Evolutionary conservation across 2,113 vertebrate genomes (phyloP), one percentile per base, ranked within the genome.

Genomic region (Rhegmatorhina hoffmannsi): DNA sequence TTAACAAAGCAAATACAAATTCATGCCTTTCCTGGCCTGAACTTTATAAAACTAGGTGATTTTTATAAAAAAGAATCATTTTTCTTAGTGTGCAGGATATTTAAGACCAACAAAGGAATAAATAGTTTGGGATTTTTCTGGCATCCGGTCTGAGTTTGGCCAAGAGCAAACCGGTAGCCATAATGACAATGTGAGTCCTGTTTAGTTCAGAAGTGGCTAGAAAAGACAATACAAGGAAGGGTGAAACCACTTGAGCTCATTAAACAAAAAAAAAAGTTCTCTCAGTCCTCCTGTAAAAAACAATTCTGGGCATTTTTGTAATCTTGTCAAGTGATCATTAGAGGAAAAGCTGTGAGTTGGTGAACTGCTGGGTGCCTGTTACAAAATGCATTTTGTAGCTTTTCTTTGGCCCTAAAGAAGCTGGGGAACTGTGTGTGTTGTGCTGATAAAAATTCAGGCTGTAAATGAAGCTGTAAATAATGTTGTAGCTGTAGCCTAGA

Each of bases 191-290:
- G 17, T 47, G 21, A 85, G 11, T 87, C 43, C 70, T 74, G 29
- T 85, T 94, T 50, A 43, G 50, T 73, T 70, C 38, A 47, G 66
- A 68, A 49, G 40, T 72, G 44, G 43, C 21, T 72, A 28, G 55
- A 33, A 79, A 75, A 60, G 58, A 90, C 84, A 94, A 87, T 79
- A n/a, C 31, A 58, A 89, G 84, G 79, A 95, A 94, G 87, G 77
- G 47, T 69, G 46, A 79, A 80, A 87, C 58, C 64, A 56, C 18
- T 85, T 77, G 9, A 83, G 50, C 6, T 12, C 14, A 10, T 52
- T 25, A 0, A 14, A 36, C 2, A 11, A 38, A 21, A 63, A 38
- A 40, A 34, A 24, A 4, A 10, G 2, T 43, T 73, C 21, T 81
- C 9, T 24, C 52, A 53, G 12, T 31, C 8, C 9, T 86, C 19